Base-by-base conservation (phyloP, 2,113 vertebrate genomes). In the Orthochromis indermauri region DNA sequence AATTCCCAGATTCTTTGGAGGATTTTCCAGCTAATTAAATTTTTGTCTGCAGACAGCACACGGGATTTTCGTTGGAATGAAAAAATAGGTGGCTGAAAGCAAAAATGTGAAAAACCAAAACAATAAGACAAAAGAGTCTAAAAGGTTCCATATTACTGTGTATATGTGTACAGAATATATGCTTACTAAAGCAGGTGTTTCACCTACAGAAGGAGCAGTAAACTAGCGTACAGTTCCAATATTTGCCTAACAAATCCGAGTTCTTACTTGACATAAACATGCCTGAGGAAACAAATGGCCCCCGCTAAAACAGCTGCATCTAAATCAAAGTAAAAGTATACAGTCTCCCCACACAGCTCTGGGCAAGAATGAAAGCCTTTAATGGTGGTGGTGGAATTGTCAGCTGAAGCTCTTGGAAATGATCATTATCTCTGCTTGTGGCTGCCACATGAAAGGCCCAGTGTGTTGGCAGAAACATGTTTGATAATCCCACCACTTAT, bases 401-500 rank as follows among this genome's bases (percentile, higher is more conserved):
- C 89, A 80, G 79, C 89, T 71, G 85, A 68, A 89, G 85, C 68
- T 53, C 90, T 90, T 55, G 61, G 81, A 94, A 92, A 91, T 68
- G 71, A 92, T 95, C 88, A 87, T 95, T 94, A 93, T 92, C 91
- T 91, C 68, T 19, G 82, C 83, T 63, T 40, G 80, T 85, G 87
- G 84, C 89, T 84, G 85, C 51, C 82, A 92, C 91, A 91, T 91
- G 49, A 94, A 92, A 94, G 87, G 47, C 59, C 63, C 51, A 6
- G 84, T 24, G 5, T n/a, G 85, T 80, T 84, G 88, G 80, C 90
- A 92, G 85, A 47, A 90, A 21, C 54, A 81, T 14, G 31, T 92
- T 89, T 91, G 86, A 92, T 94, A 93, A 94, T 91, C 88, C 89
- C 90, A 86, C 68, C 92, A 91, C 81, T 95, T 91, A 93, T 63